Conservation (phyloP, 2,113 vertebrate genomes). For the Bos indicus region DNA sequence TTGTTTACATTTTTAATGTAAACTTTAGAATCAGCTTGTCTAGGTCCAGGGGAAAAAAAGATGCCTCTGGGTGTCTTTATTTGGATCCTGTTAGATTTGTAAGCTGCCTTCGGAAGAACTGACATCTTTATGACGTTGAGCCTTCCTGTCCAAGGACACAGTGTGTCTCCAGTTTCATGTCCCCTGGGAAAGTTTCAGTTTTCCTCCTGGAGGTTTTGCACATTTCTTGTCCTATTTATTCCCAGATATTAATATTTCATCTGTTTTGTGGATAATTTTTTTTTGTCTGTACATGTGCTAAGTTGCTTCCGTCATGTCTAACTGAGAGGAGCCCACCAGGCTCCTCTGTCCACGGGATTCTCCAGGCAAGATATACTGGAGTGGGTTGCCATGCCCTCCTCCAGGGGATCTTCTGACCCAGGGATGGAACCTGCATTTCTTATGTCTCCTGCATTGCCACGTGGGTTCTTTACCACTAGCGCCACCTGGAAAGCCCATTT, state of each 20-base stretch:
- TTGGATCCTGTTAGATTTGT: background rate
- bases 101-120: background rate
- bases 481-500: background rate
- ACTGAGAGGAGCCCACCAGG: background rate
- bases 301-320: background rate
- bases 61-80: background rate
- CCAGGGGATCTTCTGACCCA: background rate
- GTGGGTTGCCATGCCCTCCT: background rate
- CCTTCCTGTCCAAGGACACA: background rate
- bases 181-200: background rate
- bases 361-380: background rate
- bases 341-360: background rate
- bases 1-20: constrained; percentile 9
- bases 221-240: background rate
- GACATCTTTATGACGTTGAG: background rate
- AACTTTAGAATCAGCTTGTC: background rate
- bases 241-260: background rate
- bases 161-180: background rate
- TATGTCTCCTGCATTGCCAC: background rate
- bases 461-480: background rate
- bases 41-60: background rate
- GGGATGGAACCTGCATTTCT: background rate
- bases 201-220: background rate
- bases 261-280: background rate
- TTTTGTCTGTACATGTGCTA: background rate